Percentiles rank a stretch among this genome's conserved stretches.
These are phyloP conservation scores for Forbesichthys agassizii DNA, from an alignment of 2,113 vertebrate species.

Conservation along the genomic window DNA sequence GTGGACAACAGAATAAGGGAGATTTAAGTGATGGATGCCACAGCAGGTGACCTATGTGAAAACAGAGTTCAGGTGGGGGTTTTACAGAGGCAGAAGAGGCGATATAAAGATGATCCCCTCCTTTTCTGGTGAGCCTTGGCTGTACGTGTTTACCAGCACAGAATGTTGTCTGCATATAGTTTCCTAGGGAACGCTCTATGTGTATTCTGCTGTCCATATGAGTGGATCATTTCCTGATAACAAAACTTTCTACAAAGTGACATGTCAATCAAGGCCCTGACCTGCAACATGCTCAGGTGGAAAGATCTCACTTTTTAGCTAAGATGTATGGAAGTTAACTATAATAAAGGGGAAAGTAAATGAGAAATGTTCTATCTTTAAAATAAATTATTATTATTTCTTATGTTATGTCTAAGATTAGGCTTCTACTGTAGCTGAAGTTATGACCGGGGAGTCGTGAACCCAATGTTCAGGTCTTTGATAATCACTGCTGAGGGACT, in stretches of 20 bases:
- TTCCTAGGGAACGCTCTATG: constrained; percentile 91
- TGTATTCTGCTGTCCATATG: constrained; percentile 90
- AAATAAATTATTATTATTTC: not conserved
- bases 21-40: constrained; percentile 35
- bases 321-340: not conserved
- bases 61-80: constrained; percentile 39
- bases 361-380: not conserved
- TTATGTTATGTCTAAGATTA: not conserved
- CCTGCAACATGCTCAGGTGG: constrained; percentile 79
- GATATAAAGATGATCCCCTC: constrained; percentile 24
- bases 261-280: constrained; percentile 70
- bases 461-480: no score
- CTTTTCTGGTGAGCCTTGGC: constrained; percentile 74
- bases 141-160: constrained; percentile 87
- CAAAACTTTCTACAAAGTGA: constrained; percentile 79
- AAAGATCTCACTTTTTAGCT: constrained; percentile 57
- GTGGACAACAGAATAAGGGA: constrained; percentile 37
- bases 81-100: constrained; percentile 19
- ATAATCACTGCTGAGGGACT: no score
- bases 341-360: not conserved
- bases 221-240: constrained; percentile 90
- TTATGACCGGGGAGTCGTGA: not conserved
- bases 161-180: constrained; percentile 85
- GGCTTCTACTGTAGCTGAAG: not conserved
- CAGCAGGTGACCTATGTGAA: constrained; percentile 45